phyloP scores from a whole-genome alignment of 2,797 vertebrate species.

The Brachyrhaphis roseni region DNA sequence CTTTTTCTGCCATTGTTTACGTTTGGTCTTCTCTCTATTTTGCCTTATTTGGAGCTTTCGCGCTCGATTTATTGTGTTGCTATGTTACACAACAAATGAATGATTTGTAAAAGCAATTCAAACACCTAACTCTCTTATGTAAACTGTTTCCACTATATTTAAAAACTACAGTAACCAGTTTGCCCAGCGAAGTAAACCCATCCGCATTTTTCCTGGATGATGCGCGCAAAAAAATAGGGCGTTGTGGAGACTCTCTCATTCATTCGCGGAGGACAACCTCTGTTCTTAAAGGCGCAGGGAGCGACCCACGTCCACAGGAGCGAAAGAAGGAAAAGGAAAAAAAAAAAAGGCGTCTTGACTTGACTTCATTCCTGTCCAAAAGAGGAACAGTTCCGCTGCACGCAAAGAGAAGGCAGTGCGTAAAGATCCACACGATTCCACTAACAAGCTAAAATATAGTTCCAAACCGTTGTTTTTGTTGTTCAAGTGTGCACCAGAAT shows the following conservation, averaged over 20 bases:
- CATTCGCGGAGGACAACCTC: slow-evolving; percentile 74
- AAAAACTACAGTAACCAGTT: slow-evolving; percentile 78
- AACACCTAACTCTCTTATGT: not conserved
- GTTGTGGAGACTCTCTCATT: slow-evolving; percentile 76
- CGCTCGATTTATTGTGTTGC: not conserved
- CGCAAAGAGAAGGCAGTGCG: slow-evolving; percentile 27
- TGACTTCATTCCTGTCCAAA: slow-evolving; percentile 18
- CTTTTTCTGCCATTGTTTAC: not conserved
- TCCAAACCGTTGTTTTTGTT: slow-evolving; percentile 4
- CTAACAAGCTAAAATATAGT: slow-evolving; percentile 18
- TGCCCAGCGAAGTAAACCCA: slow-evolving; percentile 47
- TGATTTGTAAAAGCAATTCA: not conserved
- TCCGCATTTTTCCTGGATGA: slow-evolving; percentile 75
- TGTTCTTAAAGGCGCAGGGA: slow-evolving; percentile 67
- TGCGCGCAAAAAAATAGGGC: slow-evolving; percentile 76
- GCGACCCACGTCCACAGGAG: slow-evolving; percentile 22
- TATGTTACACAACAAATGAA: not conserved
- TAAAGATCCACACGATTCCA: slow-evolving; percentile 17
- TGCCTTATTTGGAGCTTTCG: not conserved
- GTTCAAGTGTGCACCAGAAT: not conserved
- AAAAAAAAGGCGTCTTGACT: slow-evolving; percentile 26
- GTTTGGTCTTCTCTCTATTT: not conserved
- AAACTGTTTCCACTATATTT: not conserved
- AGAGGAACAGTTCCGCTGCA: slow-evolving; percentile 21
- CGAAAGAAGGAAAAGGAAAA: slow-evolving; percentile 10